Conservation (phyloP, 2,113 vertebrate genomes). For the Danionella cerebrum region DNA sequence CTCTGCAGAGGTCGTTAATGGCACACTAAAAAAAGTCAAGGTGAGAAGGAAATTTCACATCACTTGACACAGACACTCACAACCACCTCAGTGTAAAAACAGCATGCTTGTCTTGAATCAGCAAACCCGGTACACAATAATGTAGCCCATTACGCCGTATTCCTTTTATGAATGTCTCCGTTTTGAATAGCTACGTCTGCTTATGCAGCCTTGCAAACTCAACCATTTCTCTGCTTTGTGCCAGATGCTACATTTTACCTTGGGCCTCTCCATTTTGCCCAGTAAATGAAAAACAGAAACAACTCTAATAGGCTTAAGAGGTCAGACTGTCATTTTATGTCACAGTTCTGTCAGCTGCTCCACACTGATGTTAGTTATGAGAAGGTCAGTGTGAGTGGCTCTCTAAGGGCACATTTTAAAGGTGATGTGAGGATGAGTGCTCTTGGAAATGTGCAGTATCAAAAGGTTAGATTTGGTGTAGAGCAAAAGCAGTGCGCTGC, state of each 20-base stretch:
- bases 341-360: constrained; percentile 36
- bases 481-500: neutral
- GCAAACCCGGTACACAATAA: neutral
- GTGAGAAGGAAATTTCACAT: neutral
- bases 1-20: neutral
- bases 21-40: neutral
- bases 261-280: constrained; percentile 9
- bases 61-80: constrained; percentile 9
- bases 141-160: constrained; percentile 5
- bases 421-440: constrained; percentile 12
- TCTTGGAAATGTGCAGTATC: neutral
- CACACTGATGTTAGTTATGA: constrained; percentile 48
- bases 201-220: neutral
- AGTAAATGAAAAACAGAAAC: constrained; percentile 47
- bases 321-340: constrained; percentile 47
- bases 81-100: neutral
- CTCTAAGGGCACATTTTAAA: constrained; percentile 28
- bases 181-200: constrained; percentile 16
- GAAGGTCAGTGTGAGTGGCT: constrained; percentile 45
- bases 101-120: constrained; percentile 12
- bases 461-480: constrained; percentile 6
- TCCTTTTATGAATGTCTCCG: constrained; percentile 8
- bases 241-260: constrained; percentile 32
- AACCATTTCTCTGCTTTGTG: no score
- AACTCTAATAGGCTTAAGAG: constrained; percentile 44